phyloP scores from a whole-genome alignment of 2,797 vertebrate genomes.

The Lagocephalus sceleratus region DNA sequence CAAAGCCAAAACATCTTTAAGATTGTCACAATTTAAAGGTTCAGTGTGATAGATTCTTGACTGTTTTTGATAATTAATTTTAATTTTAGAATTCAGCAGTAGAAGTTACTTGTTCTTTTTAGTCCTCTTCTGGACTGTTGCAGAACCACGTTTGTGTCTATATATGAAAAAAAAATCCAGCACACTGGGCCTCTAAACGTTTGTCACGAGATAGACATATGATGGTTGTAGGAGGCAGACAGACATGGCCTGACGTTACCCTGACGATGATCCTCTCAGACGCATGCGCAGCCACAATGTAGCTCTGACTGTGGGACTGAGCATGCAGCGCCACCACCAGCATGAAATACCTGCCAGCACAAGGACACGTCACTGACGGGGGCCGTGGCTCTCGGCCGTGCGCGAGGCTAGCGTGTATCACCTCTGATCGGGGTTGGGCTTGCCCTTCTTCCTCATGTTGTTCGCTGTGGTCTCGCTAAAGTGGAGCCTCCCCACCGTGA shows the following conservation, averaged over 20 bases:
- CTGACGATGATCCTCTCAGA: conserved; percentile 99
- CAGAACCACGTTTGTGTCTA: no score
- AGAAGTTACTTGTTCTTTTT: no score
- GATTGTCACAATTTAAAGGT: background rate
- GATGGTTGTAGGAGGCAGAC: conserved; percentile 76
- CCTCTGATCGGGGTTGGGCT: conserved; percentile 99
- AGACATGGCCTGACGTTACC: conserved; percentile 86
- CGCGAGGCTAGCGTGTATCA: conserved; percentile 43
- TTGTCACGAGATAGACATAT: conserved; percentile 49
- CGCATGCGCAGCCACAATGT: conserved; percentile 92
- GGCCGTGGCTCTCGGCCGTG: background rate
- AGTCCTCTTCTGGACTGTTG: no score
- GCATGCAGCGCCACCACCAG: conserved; percentile 95
- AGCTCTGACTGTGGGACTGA: conserved; percentile 94
- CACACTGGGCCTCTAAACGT: background rate
- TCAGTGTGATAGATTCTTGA: no score
- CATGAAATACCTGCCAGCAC: conserved; percentile 91
- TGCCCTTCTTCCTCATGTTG: conserved; percentile 99
- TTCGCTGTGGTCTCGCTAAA: conserved; percentile 98
- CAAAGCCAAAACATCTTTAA: no score
- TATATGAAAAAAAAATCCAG: no score
- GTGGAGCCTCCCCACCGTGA: conserved; percentile 95
- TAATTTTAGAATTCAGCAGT: no score
- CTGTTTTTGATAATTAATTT: no score
- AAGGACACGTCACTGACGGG: background rate